Conservation (phyloP, 2,888 invertebrate genomes). For the Cryptops parisi region DNA sequence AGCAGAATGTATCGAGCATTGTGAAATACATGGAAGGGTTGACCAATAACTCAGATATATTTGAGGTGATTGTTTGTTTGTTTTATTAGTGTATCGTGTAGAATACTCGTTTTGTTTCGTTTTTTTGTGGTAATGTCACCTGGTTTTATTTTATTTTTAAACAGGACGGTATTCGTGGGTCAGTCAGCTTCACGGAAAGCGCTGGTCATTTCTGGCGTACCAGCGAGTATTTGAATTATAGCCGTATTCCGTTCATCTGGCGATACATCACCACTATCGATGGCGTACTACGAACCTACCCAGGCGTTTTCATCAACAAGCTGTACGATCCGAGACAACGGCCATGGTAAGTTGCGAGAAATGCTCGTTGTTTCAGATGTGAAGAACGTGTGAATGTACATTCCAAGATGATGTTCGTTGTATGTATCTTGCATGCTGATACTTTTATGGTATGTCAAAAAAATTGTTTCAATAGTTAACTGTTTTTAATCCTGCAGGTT, state of each 20-base stretch:
- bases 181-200: conserved; percentile 4
- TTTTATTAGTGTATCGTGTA: neutral
- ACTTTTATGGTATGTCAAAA: too few species aligned
- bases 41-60: neutral
- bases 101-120: neutral
- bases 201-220: neutral
- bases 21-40: neutral
- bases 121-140: neutral
- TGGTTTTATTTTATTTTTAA: neutral
- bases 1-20: neutral
- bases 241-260: neutral
- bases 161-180: neutral
- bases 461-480: neutral
- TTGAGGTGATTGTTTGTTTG: neutral
- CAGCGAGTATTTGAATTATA: neutral
- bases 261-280: neutral
- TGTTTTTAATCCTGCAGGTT: neutral
- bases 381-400: too few species aligned
- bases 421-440: too few species aligned
- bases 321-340: neutral
- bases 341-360: conserved; percentile 1
- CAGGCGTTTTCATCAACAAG: conserved; percentile 2
- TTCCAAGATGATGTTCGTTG: too few species aligned
- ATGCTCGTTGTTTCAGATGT: neutral
- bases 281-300: conserved; percentile 3